phyloP scores from a whole-genome alignment of 2,888 invertebrate genomes.

The Gasteruption jaculator region DNA sequence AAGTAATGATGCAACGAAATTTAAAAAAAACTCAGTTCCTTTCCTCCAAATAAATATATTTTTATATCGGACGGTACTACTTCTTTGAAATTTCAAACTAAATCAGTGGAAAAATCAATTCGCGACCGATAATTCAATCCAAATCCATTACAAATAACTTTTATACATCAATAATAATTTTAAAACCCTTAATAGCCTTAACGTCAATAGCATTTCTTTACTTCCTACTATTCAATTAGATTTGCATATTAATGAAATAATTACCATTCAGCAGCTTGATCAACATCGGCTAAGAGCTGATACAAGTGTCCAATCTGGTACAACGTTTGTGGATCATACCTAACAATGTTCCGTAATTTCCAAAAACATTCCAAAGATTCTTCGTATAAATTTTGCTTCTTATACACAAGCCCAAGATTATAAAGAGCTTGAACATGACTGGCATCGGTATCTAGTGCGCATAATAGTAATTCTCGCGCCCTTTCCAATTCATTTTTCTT shows the following conservation, averaged over 20 bases:
- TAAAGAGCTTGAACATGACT: slow-evolving; percentile 81
- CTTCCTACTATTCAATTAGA: background rate
- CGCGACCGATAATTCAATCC: no score
- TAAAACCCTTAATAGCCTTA: background rate
- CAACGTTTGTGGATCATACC: slow-evolving; percentile 69
- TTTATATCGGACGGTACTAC: no score
- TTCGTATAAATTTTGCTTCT: slow-evolving; percentile 65
- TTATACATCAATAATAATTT: no score
- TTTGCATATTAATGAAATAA: slow-evolving; percentile 18
- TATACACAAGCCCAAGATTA: slow-evolving; percentile 72
- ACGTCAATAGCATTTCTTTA: background rate
- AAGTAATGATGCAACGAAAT: no score
- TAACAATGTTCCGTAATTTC: slow-evolving; percentile 67
- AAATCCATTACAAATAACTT: no score
- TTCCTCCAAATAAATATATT: no score
- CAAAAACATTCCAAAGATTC: slow-evolving; percentile 76
- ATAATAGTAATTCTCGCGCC: slow-evolving; percentile 68
- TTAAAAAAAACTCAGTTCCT: no score
- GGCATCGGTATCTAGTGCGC: slow-evolving; percentile 75
- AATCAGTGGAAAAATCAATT: no score
- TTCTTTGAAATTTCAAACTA: no score
- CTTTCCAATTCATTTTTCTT: slow-evolving; percentile 65
- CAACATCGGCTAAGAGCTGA: slow-evolving; percentile 62
- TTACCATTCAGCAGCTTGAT: slow-evolving; percentile 64
- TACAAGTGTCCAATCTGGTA: slow-evolving; percentile 77